A percentile compares a stretch with the other conserved stretches of the same genome.
Evolutionary conservation across 37 sponge, comb jelly and placozoan genomes (phyloP).

Genomic region (Hexactinellida sp.): DNA sequence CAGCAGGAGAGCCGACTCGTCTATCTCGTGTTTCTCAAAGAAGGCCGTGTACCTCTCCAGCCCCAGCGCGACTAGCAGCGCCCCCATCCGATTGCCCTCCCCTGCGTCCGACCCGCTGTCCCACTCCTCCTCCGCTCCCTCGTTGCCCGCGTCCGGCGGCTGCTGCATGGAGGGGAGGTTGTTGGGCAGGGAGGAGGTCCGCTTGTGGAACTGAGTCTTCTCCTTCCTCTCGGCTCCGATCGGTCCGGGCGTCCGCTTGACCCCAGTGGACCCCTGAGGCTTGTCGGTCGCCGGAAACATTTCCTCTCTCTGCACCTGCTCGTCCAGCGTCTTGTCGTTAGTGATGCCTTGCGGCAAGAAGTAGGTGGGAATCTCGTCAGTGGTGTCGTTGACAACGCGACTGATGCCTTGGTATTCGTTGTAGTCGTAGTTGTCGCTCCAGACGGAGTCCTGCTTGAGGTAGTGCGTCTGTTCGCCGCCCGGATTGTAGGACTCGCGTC

Average conservation of each 20-base stretch:
- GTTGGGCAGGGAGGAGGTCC: conserved; percentile 2
- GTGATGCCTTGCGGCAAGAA: conserved; percentile 9
- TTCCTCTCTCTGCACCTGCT: neutral
- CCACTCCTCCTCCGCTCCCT: neutral
- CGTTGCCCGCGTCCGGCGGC: neutral
- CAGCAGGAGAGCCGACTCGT: conserved; percentile 55
- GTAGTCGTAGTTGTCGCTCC: neutral
- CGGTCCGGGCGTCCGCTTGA: neutral
- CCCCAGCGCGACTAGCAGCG: neutral
- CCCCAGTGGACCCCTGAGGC: neutral
- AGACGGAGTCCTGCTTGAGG: neutral
- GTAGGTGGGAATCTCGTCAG: neutral
- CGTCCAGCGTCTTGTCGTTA: neutral
- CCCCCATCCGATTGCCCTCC: neutral
- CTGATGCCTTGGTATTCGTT: neutral
- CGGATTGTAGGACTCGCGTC: conserved; percentile 8
- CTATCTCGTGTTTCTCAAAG: conserved; percentile 68
- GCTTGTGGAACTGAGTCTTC: neutral
- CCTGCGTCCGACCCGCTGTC: neutral
- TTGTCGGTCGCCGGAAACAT: neutral
- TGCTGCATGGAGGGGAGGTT: conserved; percentile 9
- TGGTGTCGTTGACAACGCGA: neutral
- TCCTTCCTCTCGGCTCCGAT: neutral
- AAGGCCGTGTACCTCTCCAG: neutral
- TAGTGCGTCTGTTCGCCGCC: neutral